These are phyloP conservation scores for Boloria selene DNA, from an alignment of 2,888 invertebrate species.

Conservation along the genomic window DNA sequence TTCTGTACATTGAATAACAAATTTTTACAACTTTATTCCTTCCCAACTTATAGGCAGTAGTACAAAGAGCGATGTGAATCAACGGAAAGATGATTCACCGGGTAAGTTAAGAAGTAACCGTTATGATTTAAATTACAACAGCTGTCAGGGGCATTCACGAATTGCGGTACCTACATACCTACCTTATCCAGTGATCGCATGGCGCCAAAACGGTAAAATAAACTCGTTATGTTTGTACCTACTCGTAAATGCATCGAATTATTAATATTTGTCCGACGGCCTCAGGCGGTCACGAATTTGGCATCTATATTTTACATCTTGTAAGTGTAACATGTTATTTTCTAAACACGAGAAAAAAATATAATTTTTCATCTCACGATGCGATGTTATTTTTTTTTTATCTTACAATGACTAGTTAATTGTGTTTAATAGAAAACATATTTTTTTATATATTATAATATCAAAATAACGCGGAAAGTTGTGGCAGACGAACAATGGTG, in stretches of 20 bases:
- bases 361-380: neutral
- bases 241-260: conserved; percentile 29
- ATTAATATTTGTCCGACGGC: conserved; percentile 23
- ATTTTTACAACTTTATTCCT: conserved; percentile 30
- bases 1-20: conserved; percentile 39
- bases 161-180: conserved; percentile 71
- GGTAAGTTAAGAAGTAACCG: conserved; percentile 70
- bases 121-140: conserved; percentile 77
- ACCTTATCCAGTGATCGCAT: conserved; percentile 47
- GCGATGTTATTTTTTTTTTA: neutral
- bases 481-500: conserved; percentile 23
- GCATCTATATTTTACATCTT: conserved; percentile 9
- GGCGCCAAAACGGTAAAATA: conserved; percentile 48
- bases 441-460: neutral
- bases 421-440: neutral
- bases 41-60: conserved; percentile 19
- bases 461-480: conserved; percentile 8
- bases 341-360: conserved; percentile 3
- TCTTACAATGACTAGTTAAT: neutral
- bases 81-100: conserved; percentile 77
- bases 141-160: conserved; percentile 66
- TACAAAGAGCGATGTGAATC: conserved; percentile 56
- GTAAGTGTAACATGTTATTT: conserved; percentile 9
- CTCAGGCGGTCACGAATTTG: conserved; percentile 16
- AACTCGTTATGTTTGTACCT: conserved; percentile 37